Evolutionary conservation across 2,888 invertebrate genomes (phyloP).

Genomic region (Lithophane semibrunnea): DNA sequence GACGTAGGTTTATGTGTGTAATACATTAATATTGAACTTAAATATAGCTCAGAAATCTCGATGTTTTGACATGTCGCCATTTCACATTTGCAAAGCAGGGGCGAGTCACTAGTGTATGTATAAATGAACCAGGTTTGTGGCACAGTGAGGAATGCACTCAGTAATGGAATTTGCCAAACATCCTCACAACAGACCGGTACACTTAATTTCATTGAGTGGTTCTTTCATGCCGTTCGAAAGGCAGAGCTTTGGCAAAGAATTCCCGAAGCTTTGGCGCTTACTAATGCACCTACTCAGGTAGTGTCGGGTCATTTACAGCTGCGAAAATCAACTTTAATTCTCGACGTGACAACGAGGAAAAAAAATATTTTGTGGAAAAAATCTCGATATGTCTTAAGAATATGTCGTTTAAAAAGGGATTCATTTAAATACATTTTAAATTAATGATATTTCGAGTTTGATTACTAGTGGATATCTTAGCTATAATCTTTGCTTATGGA

Average conservation of each 20-base stretch:
- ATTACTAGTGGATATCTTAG: background rate
- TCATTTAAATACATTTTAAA: background rate
- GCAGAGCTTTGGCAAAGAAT: slow-evolving; percentile 7
- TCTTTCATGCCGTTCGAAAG: slow-evolving; percentile 13
- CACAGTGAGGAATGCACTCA: slow-evolving; percentile 22
- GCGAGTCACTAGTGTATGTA: background rate
- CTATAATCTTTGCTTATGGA: background rate
- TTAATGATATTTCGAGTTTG: background rate
- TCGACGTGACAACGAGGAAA: too few species aligned
- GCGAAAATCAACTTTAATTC: background rate
- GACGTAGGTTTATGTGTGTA: background rate
- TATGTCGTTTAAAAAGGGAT: background rate
- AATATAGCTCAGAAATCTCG: background rate
- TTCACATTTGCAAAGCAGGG: background rate
- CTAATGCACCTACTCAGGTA: slow-evolving; percentile 9
- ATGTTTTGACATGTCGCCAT: background rate
- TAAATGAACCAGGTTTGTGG: background rate
- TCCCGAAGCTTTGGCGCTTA: slow-evolving; percentile 18
- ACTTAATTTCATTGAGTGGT: slow-evolving; percentile 36
- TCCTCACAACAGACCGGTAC: slow-evolving; percentile 14
- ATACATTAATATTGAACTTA: background rate
- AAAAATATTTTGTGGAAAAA: background rate
- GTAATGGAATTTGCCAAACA: slow-evolving; percentile 13
- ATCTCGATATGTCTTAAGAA: too few species aligned
- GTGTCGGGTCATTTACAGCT: background rate